Percentiles rank a stretch among this genome's conserved stretches.
phyloP scores from a whole-genome alignment of 2,113 vertebrate genomes.

The Rallus limicola region DNA sequence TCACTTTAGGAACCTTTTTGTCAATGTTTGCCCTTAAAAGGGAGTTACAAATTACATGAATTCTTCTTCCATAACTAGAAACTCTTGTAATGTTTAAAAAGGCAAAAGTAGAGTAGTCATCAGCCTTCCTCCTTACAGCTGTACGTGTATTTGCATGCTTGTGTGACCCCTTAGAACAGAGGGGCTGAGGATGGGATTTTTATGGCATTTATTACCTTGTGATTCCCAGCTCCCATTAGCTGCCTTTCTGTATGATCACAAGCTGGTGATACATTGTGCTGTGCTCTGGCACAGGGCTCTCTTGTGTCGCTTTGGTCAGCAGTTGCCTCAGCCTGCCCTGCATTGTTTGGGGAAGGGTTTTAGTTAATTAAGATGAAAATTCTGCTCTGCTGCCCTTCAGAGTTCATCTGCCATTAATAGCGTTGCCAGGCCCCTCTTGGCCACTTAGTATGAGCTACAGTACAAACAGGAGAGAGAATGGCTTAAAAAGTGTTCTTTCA shows the following conservation, averaged over 20 bases:
- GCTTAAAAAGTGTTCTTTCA: background rate
- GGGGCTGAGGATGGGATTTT: background rate
- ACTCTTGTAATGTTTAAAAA: background rate
- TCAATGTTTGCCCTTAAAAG: constrained; percentile 57
- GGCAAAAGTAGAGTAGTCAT: background rate
- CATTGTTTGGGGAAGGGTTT: background rate
- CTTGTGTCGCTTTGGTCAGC: background rate
- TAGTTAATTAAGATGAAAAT: background rate
- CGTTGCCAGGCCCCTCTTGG: background rate
- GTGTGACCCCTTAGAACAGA: background rate
- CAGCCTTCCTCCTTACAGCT: background rate
- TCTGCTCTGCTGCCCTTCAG: background rate
- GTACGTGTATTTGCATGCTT: background rate
- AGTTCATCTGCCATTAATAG: background rate
- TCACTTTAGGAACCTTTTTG: constrained; percentile 17
- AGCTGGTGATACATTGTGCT: background rate
- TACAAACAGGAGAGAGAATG: background rate
- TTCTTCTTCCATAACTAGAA: constrained; percentile 62
- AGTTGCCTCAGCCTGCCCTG: background rate
- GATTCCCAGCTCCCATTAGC: background rate
- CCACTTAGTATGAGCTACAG: background rate
- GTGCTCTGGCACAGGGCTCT: background rate
- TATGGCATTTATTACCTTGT: background rate
- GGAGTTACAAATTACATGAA: background rate
- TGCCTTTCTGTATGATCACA: background rate